These are phyloP conservation scores for Toxotes chatareus DNA, from an alignment of 2,113 vertebrate species.

Conservation along the genomic window DNA sequence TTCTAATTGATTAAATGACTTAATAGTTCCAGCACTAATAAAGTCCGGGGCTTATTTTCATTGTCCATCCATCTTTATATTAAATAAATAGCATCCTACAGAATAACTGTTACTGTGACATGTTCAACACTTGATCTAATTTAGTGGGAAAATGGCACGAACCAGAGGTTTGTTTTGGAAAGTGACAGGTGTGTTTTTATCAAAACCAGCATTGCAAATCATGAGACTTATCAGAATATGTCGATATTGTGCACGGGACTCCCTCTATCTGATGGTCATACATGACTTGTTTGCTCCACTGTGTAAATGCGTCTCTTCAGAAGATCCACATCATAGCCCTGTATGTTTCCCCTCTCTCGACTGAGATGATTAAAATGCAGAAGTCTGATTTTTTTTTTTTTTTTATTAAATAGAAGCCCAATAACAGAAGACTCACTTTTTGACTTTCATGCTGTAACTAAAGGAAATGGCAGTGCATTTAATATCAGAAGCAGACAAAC, in stretches of 20 bases:
- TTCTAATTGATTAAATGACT: neutral
- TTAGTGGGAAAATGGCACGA: neutral
- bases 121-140: neutral
- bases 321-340: neutral
- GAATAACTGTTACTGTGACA: neutral
- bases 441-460: slow-evolving; percentile 15
- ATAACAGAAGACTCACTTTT: neutral
- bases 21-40: neutral
- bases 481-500: slow-evolving; percentile 35
- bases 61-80: neutral
- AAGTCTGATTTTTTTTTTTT: neutral
- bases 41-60: neutral
- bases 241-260: neutral
- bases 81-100: neutral
- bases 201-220: neutral
- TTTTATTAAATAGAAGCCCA: slow-evolving; percentile 9
- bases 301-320: neutral
- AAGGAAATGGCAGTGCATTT: slow-evolving; percentile 23
- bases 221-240: neutral
- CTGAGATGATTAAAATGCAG: neutral
- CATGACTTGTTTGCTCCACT: neutral
- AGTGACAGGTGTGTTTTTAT: neutral
- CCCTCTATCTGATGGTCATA: neutral
- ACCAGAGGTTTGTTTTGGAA: neutral
- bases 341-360: neutral